phyloP scores from a whole-genome alignment of 2,797 vertebrate species.

The Darevskia mixta region DNA sequence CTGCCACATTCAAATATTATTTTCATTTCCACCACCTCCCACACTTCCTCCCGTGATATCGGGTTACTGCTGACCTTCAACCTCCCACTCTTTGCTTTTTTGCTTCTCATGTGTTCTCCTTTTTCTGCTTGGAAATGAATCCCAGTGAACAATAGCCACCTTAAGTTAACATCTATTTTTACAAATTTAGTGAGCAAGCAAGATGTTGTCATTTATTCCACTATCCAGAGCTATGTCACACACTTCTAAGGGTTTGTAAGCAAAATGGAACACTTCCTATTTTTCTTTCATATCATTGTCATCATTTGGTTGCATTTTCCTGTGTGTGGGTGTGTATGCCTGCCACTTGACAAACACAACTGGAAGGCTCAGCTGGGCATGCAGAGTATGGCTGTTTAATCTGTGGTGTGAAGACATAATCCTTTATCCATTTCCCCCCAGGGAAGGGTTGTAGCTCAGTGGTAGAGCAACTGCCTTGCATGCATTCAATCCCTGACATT shows the following conservation, averaged over 20 bases:
- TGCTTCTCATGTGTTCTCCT: conserved; percentile 10
- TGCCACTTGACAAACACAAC: neutral
- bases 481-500: too few species aligned
- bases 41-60: conserved; percentile 59
- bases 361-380: neutral
- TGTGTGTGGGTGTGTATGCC: neutral
- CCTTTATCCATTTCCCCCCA: neutral
- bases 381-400: neutral
- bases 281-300: neutral
- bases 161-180: neutral
- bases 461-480: too few species aligned
- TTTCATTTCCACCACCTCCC: conserved; percentile 45
- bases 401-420: neutral
- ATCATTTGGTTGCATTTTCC: neutral
- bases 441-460: too few species aligned
- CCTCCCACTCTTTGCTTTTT: conserved; percentile 25
- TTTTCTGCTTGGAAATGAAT: neutral
- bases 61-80: conserved; percentile 53
- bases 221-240: neutral
- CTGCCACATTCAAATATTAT: conserved; percentile 40
- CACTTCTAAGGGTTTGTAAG: neutral
- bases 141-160: neutral
- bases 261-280: neutral
- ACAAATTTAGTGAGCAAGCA: too few species aligned
- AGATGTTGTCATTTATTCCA: neutral